Conservation (phyloP, 2,797 vertebrate genomes). For the Aselliscus stoliczkanus region DNA sequence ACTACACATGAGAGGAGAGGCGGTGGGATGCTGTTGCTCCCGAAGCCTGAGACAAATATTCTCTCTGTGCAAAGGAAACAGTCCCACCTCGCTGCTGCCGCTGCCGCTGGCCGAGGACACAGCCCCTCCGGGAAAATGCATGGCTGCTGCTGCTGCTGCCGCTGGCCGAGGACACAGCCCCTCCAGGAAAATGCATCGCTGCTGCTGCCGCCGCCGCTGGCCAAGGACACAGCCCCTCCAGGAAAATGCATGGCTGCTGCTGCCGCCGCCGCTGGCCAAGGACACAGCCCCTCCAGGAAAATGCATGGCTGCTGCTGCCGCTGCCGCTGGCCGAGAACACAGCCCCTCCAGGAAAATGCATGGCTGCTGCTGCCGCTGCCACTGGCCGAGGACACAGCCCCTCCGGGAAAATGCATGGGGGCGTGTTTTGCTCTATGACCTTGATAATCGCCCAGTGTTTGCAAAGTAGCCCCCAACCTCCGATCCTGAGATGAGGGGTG, state of each 20-base stretch:
- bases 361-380: accelerated
- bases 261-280: accelerated
- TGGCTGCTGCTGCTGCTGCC: no score
- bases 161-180: accelerated
- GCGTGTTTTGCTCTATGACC: background rate
- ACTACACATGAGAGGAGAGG: accelerated
- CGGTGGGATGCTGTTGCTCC: no score
- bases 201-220: no score
- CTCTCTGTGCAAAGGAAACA: background rate
- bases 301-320: no score
- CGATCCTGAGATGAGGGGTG: accelerated
- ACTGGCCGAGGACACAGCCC: accelerated
- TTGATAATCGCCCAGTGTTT: background rate
- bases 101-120: accelerated
- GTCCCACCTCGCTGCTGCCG: background rate
- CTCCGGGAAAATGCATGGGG: accelerated
- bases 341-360: accelerated
- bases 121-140: accelerated
- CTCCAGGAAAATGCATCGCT: accelerated
- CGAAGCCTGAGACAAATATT: background rate
- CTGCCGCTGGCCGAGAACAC: accelerated
- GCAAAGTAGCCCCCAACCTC: background rate
- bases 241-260: accelerated
- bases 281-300: background rate
- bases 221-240: background rate